Conservation (phyloP, 2,113 vertebrate species). For the Saguinus imperator region DNA sequence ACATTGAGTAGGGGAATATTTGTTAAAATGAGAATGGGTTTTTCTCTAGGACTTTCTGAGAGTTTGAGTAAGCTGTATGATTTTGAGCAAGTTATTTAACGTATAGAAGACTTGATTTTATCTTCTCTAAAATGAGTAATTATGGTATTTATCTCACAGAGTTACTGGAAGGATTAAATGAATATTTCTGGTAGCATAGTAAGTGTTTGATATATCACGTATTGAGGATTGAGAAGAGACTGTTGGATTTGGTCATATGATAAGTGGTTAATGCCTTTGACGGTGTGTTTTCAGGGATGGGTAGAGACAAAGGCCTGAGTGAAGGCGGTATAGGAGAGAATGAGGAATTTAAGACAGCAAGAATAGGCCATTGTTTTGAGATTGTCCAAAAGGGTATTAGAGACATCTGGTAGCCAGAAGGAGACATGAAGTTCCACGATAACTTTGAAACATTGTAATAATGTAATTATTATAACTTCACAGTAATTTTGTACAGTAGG, state of each 20-base stretch:
- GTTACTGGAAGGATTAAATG: background rate
- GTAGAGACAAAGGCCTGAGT: background rate
- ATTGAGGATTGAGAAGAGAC: background rate
- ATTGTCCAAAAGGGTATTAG: background rate
- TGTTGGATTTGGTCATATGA: background rate
- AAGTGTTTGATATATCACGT: background rate
- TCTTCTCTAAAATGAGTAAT: constrained; percentile 35
- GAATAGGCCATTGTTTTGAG: background rate
- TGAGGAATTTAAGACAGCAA: background rate
- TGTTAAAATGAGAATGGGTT: background rate
- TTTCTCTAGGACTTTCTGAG: background rate
- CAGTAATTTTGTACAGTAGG: background rate
- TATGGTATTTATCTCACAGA: background rate
- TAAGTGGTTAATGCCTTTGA: background rate
- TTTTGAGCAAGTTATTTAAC: background rate
- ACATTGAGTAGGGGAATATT: background rate
- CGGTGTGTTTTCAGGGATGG: background rate
- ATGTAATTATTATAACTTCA: background rate
- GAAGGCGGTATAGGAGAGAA: background rate
- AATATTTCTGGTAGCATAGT: background rate
- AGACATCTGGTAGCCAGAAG: constrained; percentile 3
- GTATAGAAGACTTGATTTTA: background rate
- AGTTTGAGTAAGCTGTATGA: background rate
- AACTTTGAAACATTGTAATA: background rate
- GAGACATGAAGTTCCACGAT: background rate